These are phyloP conservation scores for Microcebus jonahi DNA, from an alignment of 2,113 vertebrate species.

Conservation along the genomic window DNA sequence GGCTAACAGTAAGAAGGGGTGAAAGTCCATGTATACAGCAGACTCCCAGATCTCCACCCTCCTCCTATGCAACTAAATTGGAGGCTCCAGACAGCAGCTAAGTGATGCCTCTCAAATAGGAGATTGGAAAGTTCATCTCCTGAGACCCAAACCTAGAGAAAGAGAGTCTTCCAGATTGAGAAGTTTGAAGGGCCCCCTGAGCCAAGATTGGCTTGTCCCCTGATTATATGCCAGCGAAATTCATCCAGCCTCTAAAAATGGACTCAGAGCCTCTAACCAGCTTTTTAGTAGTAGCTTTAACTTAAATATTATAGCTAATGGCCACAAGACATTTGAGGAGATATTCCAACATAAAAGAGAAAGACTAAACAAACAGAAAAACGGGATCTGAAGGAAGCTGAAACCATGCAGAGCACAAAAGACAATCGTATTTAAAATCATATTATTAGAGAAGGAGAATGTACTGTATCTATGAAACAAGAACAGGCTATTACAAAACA, in stretches of 20 bases:
- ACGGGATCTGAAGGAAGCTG: background rate
- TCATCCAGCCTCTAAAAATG: background rate
- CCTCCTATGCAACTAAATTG: background rate
- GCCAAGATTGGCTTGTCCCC: background rate
- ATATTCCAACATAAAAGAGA: background rate
- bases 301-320: background rate
- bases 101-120: background rate
- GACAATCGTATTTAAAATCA: background rate
- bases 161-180: background rate
- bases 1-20: rapidly evolving
- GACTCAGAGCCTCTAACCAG: background rate
- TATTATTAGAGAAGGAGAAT: background rate
- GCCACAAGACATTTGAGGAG: background rate
- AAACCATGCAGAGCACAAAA: background rate
- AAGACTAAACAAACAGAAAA: background rate
- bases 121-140: background rate
- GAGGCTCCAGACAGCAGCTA: background rate
- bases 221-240: background rate
- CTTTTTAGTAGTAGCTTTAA: background rate
- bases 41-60: background rate
- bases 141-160: background rate
- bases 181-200: background rate
- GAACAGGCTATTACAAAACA: background rate
- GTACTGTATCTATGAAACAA: background rate
- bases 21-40: too few species aligned